phyloP scores from a whole-genome alignment of 2,113 vertebrate species.

The Xenopus borealis region DNA sequence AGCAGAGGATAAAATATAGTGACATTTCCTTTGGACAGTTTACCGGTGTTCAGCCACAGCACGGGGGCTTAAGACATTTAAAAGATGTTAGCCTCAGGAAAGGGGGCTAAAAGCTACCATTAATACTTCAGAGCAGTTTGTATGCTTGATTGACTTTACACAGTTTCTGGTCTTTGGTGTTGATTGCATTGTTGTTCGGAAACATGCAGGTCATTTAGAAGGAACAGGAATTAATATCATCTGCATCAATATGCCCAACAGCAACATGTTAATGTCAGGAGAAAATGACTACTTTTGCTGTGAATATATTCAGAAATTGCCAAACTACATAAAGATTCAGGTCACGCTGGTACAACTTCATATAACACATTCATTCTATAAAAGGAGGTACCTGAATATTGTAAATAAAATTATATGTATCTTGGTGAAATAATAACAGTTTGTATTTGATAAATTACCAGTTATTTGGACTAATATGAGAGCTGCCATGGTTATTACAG shows the following conservation, averaged over 20 bases:
- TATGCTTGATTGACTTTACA: slow-evolving; percentile 95
- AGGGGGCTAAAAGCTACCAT: slow-evolving; percentile 57
- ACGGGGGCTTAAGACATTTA: slow-evolving; percentile 60
- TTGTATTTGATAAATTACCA: too few relatives aligned
- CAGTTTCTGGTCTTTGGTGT: slow-evolving; percentile 91
- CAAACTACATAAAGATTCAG: slow-evolving; percentile 61
- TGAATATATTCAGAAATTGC: slow-evolving; percentile 80
- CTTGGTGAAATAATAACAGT: too few relatives aligned
- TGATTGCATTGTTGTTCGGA: slow-evolving; percentile 94
- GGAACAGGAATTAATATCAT: slow-evolving; percentile 73
- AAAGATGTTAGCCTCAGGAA: slow-evolving; percentile 63
- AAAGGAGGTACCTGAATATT: too few relatives aligned
- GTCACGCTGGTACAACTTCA: too few relatives aligned
- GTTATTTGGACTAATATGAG: too few relatives aligned
- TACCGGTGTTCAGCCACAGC: slow-evolving; percentile 51
- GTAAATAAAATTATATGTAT: too few relatives aligned
- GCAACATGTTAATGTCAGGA: slow-evolving; percentile 98
- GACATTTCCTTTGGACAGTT: slow-evolving; percentile 64
- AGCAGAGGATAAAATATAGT: slow-evolving; percentile 55
- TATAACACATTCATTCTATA: too few relatives aligned
- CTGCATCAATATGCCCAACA: slow-evolving; percentile 87
- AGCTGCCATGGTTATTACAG: too few relatives aligned
- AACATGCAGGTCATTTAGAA: slow-evolving; percentile 85
- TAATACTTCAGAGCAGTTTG: slow-evolving; percentile 67
- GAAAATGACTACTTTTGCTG: slow-evolving; percentile 83